Conservation (phyloP, 2,888 invertebrate genomes). For the Sepioteuthis lessoniana region DNA sequence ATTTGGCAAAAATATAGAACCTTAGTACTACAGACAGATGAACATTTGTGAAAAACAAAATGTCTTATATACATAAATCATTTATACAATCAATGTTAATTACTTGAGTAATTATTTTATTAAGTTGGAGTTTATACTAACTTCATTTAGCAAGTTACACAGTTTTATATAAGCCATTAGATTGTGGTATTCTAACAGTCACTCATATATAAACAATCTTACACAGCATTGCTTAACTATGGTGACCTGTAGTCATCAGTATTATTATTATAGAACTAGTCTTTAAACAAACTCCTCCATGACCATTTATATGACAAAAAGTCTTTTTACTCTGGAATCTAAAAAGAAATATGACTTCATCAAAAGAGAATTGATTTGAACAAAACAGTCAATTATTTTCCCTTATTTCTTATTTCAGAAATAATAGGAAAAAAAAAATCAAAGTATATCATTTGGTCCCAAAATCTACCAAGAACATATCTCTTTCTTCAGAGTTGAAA, state of each 20-base stretch:
- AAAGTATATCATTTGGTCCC: not conserved
- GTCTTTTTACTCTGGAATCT: not conserved
- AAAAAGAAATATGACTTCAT: not conserved
- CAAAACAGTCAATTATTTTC: not conserved
- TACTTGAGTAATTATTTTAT: too few relatives aligned
- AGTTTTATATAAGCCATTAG: not conserved
- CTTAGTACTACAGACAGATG: too few relatives aligned
- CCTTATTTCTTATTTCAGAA: not conserved
- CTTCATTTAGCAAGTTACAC: not conserved
- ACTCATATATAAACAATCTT: not conserved
- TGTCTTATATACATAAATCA: too few relatives aligned
- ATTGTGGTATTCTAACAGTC: not conserved
- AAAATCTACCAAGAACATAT: not conserved
- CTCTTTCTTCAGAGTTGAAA: not conserved
- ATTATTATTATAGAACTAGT: not conserved
- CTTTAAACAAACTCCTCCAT: not conserved
- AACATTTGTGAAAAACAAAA: too few relatives aligned
- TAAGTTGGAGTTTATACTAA: too few relatives aligned
- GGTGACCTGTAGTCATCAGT: not conserved
- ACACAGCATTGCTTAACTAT: not conserved
- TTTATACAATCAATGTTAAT: too few relatives aligned
- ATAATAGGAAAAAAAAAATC: not conserved
- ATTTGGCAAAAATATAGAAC: too few relatives aligned
- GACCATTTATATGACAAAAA: not conserved
- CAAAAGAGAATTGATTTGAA: not conserved